A percentile compares a stretch with the other conserved stretches of the same genome.
Evolutionary conservation across 2,797 vertebrate species (phyloP).

Genomic region (Diplodus puntazzo): DNA sequence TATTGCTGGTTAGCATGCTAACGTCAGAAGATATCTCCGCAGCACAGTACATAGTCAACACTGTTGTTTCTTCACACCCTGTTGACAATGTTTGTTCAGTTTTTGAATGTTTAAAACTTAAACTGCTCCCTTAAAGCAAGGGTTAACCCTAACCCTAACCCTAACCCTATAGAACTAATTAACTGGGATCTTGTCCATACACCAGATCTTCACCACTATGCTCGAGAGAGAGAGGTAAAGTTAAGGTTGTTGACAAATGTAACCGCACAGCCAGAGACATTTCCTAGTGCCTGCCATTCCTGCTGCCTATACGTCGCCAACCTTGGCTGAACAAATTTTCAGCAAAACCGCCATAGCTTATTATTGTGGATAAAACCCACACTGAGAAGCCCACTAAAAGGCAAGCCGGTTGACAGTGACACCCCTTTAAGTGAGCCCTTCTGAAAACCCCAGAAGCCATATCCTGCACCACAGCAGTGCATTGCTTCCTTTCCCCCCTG

Average conservation of each 20-base stretch:
- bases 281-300: conserved; percentile 59
- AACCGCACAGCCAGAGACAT: conserved; percentile 58
- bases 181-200: neutral
- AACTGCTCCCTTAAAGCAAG: no score
- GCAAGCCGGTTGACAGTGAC: conserved; percentile 79
- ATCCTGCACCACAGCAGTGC: conserved; percentile 82
- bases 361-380: conserved; percentile 76
- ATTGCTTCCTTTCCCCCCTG: conserved; percentile 73
- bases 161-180: no score
- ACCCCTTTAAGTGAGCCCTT: conserved; percentile 86
- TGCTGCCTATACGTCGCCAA: conserved; percentile 58
- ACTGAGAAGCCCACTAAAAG: conserved; percentile 78
- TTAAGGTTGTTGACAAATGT: conserved; percentile 45
- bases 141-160: no score
- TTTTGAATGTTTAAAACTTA: no score
- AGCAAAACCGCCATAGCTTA: conserved; percentile 75
- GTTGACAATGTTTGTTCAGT: no score
- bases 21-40: no score
- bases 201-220: neutral
- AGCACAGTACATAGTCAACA: no score
- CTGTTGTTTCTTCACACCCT: no score
- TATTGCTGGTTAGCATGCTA: no score
- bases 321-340: conserved; percentile 81
- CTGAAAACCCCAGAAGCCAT: conserved; percentile 85
- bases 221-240: conserved; percentile 13